Base-by-base conservation (phyloP, 2,888 invertebrate genomes). In the Diachrysia chrysitis region DNA sequence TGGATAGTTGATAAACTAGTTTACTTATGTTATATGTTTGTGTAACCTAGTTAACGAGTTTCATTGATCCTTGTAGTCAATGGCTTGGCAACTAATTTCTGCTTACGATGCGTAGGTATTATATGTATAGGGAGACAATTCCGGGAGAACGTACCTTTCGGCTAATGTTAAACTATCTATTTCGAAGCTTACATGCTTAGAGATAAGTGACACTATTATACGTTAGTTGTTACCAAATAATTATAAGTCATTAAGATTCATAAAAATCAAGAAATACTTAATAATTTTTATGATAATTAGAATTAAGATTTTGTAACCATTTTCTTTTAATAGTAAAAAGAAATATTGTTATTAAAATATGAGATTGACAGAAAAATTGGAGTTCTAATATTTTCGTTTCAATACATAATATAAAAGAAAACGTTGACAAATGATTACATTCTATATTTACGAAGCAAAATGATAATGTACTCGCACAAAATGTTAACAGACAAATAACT, bases 401-500 rank as follows among this genome's bases (percentile, higher is more conserved):
- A 58, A 73, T 73, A 73, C 64, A 60, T 57, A 70, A 77, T 67
- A 64, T 65, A 76, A 74, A 73, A 82, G 75, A 64, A 79, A 78
- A 77, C 75, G 76, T 78, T 82, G 79, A 81, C 83, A 83, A 83
- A 83, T 81, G 76, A 82, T 78, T 77, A 79, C 70, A 73, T 78
- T 75, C 65, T 79, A 76, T 82, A 80, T 82, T 78, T 78, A 74
- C 73, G 75, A 76, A 70, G 75, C 70, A 79, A 78, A 77, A 85
- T 76, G 78, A 84, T 85, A 86, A 83, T 86, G 78, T 82, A 88
- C 83, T 86, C 80, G 76, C 76, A 85, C 82, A 87, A 87, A 87
- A 89, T 82, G 83, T 80, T 85, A 89, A 89, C 89, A 90, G 89
- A 87, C 89, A 91, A 92, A 90, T 91, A 92, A 92, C 89, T 91